Conservation (phyloP, 2,113 vertebrate genomes). For the Pimephales promelas region DNA sequence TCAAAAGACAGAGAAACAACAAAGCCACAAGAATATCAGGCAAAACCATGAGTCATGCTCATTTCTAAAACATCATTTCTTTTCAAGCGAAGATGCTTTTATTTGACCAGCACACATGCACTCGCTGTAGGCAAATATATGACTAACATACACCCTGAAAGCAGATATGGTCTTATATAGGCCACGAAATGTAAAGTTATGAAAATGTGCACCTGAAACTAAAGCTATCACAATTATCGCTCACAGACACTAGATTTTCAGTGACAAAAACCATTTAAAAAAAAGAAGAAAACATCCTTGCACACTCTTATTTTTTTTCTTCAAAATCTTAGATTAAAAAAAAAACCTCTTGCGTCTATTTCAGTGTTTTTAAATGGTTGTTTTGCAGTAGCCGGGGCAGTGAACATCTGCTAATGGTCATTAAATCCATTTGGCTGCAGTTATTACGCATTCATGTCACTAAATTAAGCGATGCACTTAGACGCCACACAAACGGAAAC, state of each 20-base stretch:
- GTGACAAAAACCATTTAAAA: background rate
- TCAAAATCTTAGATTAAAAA: background rate
- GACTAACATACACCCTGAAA: constrained; percentile 66
- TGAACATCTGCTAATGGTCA: constrained; percentile 43
- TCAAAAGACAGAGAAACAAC: background rate
- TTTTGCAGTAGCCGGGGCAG: constrained; percentile 1
- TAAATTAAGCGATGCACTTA: constrained; percentile 17
- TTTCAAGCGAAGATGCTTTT: background rate
- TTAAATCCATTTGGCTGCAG: constrained; percentile 34
- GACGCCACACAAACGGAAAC: constrained; percentile 47
- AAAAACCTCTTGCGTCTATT: too few species aligned
- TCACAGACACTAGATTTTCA: constrained; percentile 17
- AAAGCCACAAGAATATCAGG: background rate
- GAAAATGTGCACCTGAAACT: constrained; percentile 76
- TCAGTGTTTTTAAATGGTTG: background rate
- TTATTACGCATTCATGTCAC: constrained; percentile 32
- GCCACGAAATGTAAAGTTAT: constrained; percentile 73
- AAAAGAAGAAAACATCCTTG: background rate
- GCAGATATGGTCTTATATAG: constrained; percentile 62
- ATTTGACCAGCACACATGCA: background rate
- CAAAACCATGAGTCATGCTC: background rate
- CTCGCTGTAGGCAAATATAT: constrained; percentile 31
- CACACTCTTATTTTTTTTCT: background rate
- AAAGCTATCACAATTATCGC: constrained; percentile 62
- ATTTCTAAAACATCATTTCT: background rate